Evolutionary conservation across 2,888 invertebrate species (phyloP), one percentile per base, ranked within the genome.

Genomic region (Melipona bicolor): DNA sequence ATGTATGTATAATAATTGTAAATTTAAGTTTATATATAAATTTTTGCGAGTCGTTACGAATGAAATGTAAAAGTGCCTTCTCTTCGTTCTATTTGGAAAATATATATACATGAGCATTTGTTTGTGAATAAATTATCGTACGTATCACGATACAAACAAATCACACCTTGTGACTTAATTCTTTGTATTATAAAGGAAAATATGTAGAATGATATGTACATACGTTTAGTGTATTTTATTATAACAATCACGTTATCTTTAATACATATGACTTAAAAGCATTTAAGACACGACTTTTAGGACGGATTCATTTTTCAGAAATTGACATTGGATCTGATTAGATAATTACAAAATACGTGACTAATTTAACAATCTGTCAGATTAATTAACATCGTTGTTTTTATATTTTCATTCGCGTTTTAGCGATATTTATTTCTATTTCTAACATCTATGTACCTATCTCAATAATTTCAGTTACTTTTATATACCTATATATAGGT

Each of bases 241-340:
- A 32, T 71, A 75, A 72, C 77, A n/a, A 64, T 81, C 81, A 77
- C 62, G 80, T 77, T 77, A 86, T 27, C n/a, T 65, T 32, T 62
- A 72, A 65, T 83, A 83, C 77, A 85, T 69, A 36, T 79, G 27
- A 65, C 82, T 49, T 77, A 84, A 72, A 77, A 81, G 59, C 67
- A 73, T 79, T 43, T 76, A 77, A 79, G 79, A 83, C 77, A 80
- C 76, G 67, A 72, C 59, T 56, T 32, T 78, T 68, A 68, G 86
- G 86, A 86, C 86, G 86, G 86, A 86, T 80, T 79, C 54, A 69
- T 75, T 74, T 72, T 71, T 82, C 36, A 54, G 54, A 74, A 80
- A 81, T 79, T 70, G 77, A 70, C 43, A 82, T 67, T 67, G 49
- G 68, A 68, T 70, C 79, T n/a, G 17, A 74, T 74, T 54, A 65